These are phyloP conservation scores for Pholis gunnellus DNA, from an alignment of 2,113 vertebrate species.

Conservation along the genomic window DNA sequence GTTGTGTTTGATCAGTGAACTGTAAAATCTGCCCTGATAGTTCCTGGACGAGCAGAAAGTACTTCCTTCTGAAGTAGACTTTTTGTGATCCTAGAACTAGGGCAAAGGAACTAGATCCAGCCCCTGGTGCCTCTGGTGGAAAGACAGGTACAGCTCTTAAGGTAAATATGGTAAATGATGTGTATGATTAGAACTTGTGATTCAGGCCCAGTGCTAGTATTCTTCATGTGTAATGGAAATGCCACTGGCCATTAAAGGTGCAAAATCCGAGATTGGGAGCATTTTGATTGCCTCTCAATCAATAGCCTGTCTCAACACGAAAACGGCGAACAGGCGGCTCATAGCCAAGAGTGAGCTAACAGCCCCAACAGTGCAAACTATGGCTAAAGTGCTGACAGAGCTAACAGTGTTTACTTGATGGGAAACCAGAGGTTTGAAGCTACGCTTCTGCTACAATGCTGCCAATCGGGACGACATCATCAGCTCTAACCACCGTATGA, in stretches of 20 bases:
- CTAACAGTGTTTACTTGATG: not conserved
- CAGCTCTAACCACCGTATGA: not conserved
- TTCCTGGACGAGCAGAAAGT: not conserved
- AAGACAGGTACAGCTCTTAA: not conserved
- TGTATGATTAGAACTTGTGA: not conserved
- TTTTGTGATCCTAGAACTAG: not conserved
- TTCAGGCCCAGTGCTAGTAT: not conserved
- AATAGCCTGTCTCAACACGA: not conserved
- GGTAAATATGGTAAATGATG: not conserved
- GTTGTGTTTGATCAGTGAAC: conserved; percentile 10
- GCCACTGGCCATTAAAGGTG: too few relatives aligned
- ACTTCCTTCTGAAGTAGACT: not conserved
- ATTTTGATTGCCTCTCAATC: not conserved
- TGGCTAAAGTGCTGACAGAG: not conserved
- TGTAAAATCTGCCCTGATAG: not conserved
- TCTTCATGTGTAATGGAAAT: not conserved
- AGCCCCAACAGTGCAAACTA: not conserved
- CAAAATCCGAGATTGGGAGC: not conserved
- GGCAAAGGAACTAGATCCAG: not conserved
- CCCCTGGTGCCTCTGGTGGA: too few relatives aligned
- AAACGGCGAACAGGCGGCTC: too few relatives aligned
- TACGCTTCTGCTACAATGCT: not conserved
- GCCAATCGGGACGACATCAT: not conserved
- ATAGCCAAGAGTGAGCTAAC: too few relatives aligned
- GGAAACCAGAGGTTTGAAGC: too few relatives aligned